These are phyloP conservation scores for Thymelicus lineola DNA, from an alignment of 2,888 invertebrate genomes.

Conservation along the genomic window DNA sequence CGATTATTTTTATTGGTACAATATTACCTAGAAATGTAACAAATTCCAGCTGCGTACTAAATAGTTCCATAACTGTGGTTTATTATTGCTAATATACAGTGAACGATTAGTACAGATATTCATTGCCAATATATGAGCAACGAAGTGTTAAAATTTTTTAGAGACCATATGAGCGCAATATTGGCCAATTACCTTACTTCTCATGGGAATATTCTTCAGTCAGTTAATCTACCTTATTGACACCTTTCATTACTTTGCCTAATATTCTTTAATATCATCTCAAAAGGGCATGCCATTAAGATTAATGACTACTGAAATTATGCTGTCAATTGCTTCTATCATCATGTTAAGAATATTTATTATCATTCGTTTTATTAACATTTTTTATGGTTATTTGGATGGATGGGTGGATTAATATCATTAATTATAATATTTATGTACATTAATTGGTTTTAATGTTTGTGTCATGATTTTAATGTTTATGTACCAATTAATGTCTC, in stretches of 20 bases:
- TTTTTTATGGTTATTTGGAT: too few relatives aligned
- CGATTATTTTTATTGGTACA: too few relatives aligned
- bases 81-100: background rate
- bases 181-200: conserved; percentile 25
- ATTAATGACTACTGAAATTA: conserved; percentile 13
- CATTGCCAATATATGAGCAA: background rate
- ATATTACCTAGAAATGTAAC: background rate
- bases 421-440: too few relatives aligned
- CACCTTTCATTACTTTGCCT: conserved; percentile 17
- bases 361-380: too few relatives aligned
- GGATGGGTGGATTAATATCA: too few relatives aligned
- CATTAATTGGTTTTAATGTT: too few relatives aligned
- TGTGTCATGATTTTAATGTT: too few relatives aligned
- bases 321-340: background rate
- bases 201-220: conserved; percentile 21
- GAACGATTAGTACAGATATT: too few relatives aligned
- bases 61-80: conserved; percentile 13
- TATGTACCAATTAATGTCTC: too few relatives aligned
- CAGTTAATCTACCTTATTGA: conserved; percentile 12
- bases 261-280: background rate
- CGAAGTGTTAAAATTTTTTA: conserved; percentile 6
- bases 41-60: conserved; percentile 17
- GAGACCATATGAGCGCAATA: background rate
- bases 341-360: background rate
- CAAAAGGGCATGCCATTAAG: conserved; percentile 9